phyloP scores from a whole-genome alignment of 2,797 vertebrate genomes.

The Pristis pectinata region DNA sequence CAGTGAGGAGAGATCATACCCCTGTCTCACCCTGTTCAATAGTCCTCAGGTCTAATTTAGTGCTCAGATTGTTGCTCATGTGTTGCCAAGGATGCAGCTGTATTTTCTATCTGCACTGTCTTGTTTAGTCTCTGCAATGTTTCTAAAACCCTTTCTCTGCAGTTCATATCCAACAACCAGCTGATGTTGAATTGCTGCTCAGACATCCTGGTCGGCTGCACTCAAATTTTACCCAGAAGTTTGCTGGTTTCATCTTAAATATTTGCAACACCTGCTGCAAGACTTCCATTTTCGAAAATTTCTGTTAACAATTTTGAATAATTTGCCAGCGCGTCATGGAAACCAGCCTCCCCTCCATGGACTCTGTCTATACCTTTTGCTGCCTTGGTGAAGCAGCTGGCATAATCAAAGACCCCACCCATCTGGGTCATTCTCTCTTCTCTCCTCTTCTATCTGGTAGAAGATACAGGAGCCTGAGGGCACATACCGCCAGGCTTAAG shows the following conservation, averaged over 20 bases:
- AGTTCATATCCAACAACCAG: neutral
- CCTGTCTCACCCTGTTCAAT: neutral
- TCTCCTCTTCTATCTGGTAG: too few species aligned
- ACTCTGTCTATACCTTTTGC: too few species aligned
- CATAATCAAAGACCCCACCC: too few species aligned
- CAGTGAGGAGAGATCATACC: neutral
- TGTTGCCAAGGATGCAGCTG: neutral
- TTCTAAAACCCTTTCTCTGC: neutral
- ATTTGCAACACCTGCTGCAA: neutral
- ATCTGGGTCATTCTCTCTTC: too few species aligned
- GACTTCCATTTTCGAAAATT: neutral
- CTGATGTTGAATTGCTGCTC: neutral
- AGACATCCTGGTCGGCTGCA: neutral
- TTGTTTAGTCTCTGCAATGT: neutral
- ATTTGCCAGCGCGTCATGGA: too few species aligned
- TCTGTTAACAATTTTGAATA: neutral
- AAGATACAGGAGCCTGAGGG: too few species aligned
- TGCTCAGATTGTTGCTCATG: neutral
- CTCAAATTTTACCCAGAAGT: neutral
- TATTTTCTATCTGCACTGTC: neutral
- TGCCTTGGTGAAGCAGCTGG: too few species aligned
- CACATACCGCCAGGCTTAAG: too few species aligned
- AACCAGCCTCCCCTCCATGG: too few species aligned
- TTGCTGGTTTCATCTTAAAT: neutral
- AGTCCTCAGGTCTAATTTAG: neutral